phyloP scores from a whole-genome alignment of 2,797 vertebrate genomes.

The Philypnodon macrostomus region DNA sequence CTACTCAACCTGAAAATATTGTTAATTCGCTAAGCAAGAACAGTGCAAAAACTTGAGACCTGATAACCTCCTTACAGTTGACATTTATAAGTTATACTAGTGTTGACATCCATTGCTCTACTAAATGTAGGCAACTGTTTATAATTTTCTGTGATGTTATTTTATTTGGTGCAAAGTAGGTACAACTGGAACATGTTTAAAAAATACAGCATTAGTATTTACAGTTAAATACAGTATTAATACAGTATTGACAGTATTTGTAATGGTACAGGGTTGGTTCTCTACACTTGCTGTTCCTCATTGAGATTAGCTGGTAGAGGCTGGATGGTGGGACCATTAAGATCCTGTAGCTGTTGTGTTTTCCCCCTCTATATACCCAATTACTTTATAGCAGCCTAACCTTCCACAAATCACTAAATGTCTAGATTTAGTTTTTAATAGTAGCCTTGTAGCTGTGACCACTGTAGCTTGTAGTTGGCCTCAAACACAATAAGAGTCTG shows the following conservation, averaged over 20 bases:
- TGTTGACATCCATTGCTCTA: neutral
- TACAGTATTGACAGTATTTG: no score
- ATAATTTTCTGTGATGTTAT: no score
- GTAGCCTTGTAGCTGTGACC: constrained; percentile 48
- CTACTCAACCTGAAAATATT: neutral
- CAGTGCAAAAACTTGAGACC: neutral
- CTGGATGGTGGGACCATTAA: constrained; percentile 82
- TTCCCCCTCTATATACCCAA: constrained; percentile 30
- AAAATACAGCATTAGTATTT: no score
- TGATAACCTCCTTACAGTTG: no score
- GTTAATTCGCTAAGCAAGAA: neutral
- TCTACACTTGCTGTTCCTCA: constrained; percentile 69
- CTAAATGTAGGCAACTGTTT: neutral
- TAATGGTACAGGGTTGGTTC: constrained; percentile 67
- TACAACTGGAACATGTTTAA: no score
- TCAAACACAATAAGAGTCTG: constrained; percentile 39
- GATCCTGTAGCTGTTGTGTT: constrained; percentile 48
- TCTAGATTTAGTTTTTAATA: constrained; percentile 24
- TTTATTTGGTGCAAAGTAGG: no score
- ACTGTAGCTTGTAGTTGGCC: constrained; percentile 19
- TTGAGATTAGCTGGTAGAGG: constrained; percentile 60
- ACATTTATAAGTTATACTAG: neutral
- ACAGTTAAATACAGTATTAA: neutral
- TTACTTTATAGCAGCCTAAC: constrained; percentile 12
- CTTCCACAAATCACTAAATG: constrained; percentile 19